A percentile compares a stretch with the other conserved stretches of the same genome.
Evolutionary conservation across 2,113 vertebrate species (phyloP).

Genomic region (Tylochromis polylepis): DNA sequence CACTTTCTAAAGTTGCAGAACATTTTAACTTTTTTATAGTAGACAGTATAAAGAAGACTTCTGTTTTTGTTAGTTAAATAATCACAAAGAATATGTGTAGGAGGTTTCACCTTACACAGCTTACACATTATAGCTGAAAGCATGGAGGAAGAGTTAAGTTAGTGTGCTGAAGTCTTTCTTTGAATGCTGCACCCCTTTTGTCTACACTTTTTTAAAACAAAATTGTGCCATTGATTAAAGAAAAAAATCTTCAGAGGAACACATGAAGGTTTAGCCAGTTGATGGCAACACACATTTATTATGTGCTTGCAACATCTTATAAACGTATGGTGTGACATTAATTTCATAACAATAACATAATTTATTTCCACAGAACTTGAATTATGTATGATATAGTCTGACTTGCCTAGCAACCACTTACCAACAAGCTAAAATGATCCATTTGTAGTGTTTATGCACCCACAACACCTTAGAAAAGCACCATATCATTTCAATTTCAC

Average conservation of each 20-base stretch:
- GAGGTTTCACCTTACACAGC: not conserved
- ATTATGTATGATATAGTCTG: not conserved
- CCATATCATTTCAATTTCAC: not conserved
- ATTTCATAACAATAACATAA: not conserved
- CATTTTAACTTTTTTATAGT: conserved; percentile 23
- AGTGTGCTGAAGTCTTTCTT: not conserved
- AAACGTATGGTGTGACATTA: rapidly evolving
- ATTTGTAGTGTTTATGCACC: not conserved
- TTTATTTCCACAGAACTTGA: not conserved
- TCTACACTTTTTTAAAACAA: not conserved
- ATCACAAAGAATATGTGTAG: not conserved
- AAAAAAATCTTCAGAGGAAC: not conserved
- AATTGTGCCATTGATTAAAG: not conserved
- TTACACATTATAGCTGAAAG: not conserved
- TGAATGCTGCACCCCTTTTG: not conserved
- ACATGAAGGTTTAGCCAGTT: not conserved
- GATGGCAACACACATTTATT: not conserved
- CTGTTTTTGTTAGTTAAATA: not conserved
- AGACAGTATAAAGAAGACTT: not conserved
- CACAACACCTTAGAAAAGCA: not conserved
- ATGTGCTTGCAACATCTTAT: not conserved
- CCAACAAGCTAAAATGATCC: not conserved
- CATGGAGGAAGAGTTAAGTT: not conserved
- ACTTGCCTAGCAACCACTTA: not conserved
- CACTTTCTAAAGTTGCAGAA: conserved; percentile 23